Evolutionary conservation across 1,140 invertebrate genomes (phyloP).

Genomic region (Camponotus floridanus): DNA sequence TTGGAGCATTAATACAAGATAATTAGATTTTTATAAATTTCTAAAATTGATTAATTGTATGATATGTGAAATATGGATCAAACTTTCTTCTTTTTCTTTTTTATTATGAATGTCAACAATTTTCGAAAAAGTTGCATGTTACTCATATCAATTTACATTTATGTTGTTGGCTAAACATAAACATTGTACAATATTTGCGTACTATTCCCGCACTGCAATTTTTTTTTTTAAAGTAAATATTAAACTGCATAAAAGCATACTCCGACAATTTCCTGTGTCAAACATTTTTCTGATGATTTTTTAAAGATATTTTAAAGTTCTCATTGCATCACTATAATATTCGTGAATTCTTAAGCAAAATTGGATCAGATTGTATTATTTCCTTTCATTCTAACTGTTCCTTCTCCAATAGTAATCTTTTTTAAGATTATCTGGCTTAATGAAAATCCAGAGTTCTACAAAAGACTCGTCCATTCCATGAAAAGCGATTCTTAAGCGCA

Average conservation of each 20-base stretch:
- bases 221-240: slow-evolving; percentile 38
- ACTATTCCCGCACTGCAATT: not conserved
- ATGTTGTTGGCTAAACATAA: slow-evolving; percentile 9
- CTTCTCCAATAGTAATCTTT: not conserved
- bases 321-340: not conserved
- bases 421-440: slow-evolving; percentile 2
- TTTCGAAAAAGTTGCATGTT: not conserved
- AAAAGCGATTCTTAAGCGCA: slow-evolving; percentile 6
- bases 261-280: not conserved
- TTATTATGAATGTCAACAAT: not conserved
- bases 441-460: not conserved
- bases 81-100: not conserved
- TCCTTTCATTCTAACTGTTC: not conserved
- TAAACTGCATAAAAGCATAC: slow-evolving; percentile 1
- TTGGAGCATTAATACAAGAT: not conserved
- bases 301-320: not conserved
- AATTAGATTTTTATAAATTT: slow-evolving; percentile 47
- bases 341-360: not conserved
- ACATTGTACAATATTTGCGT: slow-evolving; percentile 2
- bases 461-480: not conserved
- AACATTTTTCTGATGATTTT: slow-evolving; percentile 10
- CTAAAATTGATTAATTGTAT: slow-evolving; percentile 12
- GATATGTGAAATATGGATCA: not conserved
- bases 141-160: slow-evolving; percentile 35
- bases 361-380: not conserved